Conservation (phyloP, 2,888 invertebrate genomes). For the Tolmerus cingulatus region DNA sequence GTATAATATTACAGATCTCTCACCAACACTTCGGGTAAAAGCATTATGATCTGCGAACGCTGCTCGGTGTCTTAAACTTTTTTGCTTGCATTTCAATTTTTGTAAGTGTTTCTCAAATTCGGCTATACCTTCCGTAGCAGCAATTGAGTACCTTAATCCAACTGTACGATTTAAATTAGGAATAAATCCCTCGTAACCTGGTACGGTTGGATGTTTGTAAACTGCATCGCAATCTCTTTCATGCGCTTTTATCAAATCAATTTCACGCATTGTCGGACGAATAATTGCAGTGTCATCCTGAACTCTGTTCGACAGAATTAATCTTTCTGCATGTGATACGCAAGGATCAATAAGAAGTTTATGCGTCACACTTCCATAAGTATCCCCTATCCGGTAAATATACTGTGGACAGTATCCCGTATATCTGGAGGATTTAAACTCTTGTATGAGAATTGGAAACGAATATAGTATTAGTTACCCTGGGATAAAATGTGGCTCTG, state of each 20-base stretch:
- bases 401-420: conserved; percentile 81
- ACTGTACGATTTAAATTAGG: conserved; percentile 73
- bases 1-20: conserved; percentile 54
- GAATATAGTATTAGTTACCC: conserved; percentile 65
- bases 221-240: conserved; percentile 73
- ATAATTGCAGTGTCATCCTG: conserved; percentile 62
- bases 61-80: conserved; percentile 55
- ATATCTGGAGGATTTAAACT: conserved; percentile 66
- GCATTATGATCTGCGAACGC: conserved; percentile 55
- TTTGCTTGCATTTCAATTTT: conserved; percentile 66
- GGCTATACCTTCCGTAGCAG: conserved; percentile 76
- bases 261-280: conserved; percentile 72
- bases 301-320: conserved; percentile 69
- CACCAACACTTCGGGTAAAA: conserved; percentile 56
- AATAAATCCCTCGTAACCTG: conserved; percentile 74
- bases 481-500: conserved; percentile 77
- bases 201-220: conserved; percentile 76
- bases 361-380: conserved; percentile 77
- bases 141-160: conserved; percentile 76
- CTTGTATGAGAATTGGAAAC: not conserved
- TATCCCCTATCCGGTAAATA: conserved; percentile 76
- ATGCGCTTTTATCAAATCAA: conserved; percentile 72
- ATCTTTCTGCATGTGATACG: conserved; percentile 74
- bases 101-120: conserved; percentile 74
- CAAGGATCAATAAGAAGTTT: conserved; percentile 78